Percentiles rank a stretch among this genome's conserved stretches.
phyloP scores from a whole-genome alignment of 2,797 vertebrate genomes.

The Scomberomorus guttatus region DNA sequence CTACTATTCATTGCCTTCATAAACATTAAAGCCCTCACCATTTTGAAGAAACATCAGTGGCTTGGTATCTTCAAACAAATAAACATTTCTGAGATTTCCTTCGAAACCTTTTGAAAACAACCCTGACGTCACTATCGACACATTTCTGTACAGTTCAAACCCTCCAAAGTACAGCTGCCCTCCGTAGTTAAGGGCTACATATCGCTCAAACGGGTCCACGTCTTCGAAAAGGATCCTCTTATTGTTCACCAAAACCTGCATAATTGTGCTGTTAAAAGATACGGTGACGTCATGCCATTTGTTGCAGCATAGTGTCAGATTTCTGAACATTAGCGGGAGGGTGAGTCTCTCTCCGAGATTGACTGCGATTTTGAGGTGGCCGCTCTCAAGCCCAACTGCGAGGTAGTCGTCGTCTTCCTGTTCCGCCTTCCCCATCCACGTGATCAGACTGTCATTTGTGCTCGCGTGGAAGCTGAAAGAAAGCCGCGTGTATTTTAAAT shows the following conservation, averaged over 20 bases:
- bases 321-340: conserved; percentile 76
- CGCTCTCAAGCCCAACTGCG: conserved; percentile 85
- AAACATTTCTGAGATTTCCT: conserved; percentile 88
- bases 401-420: conserved; percentile 91
- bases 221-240: conserved; percentile 85
- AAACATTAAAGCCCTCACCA: conserved; percentile 90
- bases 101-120: conserved; percentile 87
- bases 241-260: conserved; percentile 85
- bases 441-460: conserved; percentile 83
- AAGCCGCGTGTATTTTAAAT: conserved; percentile 83
- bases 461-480: conserved; percentile 86
- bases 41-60: conserved; percentile 81
- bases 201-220: conserved; percentile 87
- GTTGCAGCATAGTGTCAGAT: conserved; percentile 79
- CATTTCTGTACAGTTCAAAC: conserved; percentile 87
- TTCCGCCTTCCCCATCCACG: conserved; percentile 89
- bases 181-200: conserved; percentile 88
- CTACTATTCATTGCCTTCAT: conserved; percentile 75
- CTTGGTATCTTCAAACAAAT: conserved; percentile 87
- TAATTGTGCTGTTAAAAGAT: conserved; percentile 85
- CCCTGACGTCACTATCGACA: conserved; percentile 83
- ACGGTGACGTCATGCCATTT: conserved; percentile 85
- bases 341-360: conserved; percentile 89
- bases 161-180: conserved; percentile 90
- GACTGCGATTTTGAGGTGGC: conserved; percentile 86